A percentile compares a stretch with the other conserved stretches of the same genome.
Conservation (phyloP, 2,888 invertebrate species). For the Lycocerus yunnanus region DNA sequence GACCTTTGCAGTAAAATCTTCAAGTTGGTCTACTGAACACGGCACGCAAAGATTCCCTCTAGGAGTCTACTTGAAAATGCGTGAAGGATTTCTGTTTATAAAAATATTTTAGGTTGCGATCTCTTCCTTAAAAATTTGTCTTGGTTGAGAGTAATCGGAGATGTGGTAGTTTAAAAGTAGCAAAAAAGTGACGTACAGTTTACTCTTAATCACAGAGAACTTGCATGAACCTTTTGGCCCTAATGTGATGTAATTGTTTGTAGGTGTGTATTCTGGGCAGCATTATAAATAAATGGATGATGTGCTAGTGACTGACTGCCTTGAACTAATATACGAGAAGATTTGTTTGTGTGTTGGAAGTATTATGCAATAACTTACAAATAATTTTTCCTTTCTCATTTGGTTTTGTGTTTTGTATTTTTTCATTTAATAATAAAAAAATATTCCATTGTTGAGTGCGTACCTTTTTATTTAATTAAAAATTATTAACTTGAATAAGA, state of each 20-base stretch:
- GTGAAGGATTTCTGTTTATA: too few species aligned
- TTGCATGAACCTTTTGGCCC: slow-evolving; percentile 21
- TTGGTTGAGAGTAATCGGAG: too few species aligned
- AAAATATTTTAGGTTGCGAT: too few species aligned
- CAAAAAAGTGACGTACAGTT: background rate
- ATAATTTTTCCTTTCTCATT: background rate
- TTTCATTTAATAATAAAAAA: slow-evolving; percentile 2
- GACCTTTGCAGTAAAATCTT: too few species aligned
- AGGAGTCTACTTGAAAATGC: too few species aligned
- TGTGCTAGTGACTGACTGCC: slow-evolving; percentile 16
- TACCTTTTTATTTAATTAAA: background rate
- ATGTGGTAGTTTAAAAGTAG: background rate
- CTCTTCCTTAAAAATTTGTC: too few species aligned
- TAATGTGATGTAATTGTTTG: slow-evolving; percentile 27
- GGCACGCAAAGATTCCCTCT: too few species aligned
- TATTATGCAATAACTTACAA: background rate
- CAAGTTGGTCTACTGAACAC: too few species aligned
- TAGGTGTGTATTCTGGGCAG: slow-evolving; percentile 26
- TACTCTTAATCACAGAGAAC: background rate
- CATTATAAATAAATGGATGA: slow-evolving; percentile 24
- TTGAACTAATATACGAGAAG: slow-evolving; percentile 21
- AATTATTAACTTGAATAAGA: background rate
- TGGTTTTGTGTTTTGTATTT: slow-evolving; percentile 22
- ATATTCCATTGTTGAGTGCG: background rate
- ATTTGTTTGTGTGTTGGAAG: slow-evolving; percentile 29